Evolutionary conservation across 1,140 invertebrate genomes (phyloP), one percentile per base, ranked within the genome.

Genomic region (Aphelenchoides besseyi): DNA sequence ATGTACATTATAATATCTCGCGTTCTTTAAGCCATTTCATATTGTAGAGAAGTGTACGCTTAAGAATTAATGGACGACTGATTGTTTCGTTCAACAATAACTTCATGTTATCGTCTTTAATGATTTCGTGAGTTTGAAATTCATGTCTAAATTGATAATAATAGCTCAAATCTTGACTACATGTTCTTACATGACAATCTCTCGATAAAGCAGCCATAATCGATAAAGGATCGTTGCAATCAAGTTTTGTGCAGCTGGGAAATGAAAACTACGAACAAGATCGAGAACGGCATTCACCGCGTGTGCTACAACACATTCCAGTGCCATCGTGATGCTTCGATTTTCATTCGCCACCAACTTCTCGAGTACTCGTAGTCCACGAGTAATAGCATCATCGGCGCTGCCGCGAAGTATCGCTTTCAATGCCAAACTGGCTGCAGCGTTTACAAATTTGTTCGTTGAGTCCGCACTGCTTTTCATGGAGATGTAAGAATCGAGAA

Each of bases 291-390:
- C 55, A 23, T 5, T 5, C 12, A 59, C 32, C 5, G 23, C 55
- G 18, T 59, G 55, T 23, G 18, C 26, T 5, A 8, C 5, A 33
- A 18, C 18, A 8, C 32, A 5, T 5, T 33, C 12, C 18, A 59
- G 18, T 8, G 5, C 5, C 5, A 16, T 8, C 55, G 18, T 8
- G 55, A 59, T 18, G 26, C 5, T 23, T 5, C 12, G 5, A 33
- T 59, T 59, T 28, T 12, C 5, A 33, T 8, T 59, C 18, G 5
- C 32, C 55, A 33, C 16, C 5, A 59, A 8, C 5, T 8, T 18
- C 18, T 59, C 55, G 12, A 59, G 5, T 8, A 59, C 55, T 12
- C 55, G 55, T 23, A 59, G 55, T 33, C 55, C 55, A 33, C 55
- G 55, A 5, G 18, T 23, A 33, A 59, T 59, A 8, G 5, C 55